Evolutionary conservation across 2,888 invertebrate genomes (phyloP).

Genomic region (Operophtera brumata): DNA sequence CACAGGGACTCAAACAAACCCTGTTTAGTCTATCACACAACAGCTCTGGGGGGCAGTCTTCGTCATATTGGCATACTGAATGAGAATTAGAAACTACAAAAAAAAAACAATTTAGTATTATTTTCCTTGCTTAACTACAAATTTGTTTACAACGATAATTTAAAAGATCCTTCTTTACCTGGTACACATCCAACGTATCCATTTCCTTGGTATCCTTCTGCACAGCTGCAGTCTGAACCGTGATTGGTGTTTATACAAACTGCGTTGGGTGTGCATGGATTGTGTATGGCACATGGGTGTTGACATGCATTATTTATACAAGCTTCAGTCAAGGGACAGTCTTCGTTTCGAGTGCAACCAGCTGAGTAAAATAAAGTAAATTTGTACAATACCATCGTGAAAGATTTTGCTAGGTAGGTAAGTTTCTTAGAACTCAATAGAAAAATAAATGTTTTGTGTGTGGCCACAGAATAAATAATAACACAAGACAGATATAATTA

Average conservation of each 20-base stretch:
- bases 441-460: not conserved
- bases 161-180: conserved; percentile 78
- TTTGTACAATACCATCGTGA: conserved; percentile 23
- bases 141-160: not conserved
- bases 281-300: conserved; percentile 91
- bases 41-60: conserved; percentile 93
- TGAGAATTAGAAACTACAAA: conserved; percentile 54
- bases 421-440: not conserved
- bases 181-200: conserved; percentile 90
- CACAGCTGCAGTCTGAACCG: conserved; percentile 91
- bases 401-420: not conserved
- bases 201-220: conserved; percentile 92
- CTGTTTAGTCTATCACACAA: conserved; percentile 92
- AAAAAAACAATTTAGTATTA: conserved; percentile 3
- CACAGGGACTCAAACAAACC: conserved; percentile 90
- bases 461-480: too few species aligned
- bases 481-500: too few species aligned
- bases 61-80: conserved; percentile 91
- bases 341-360: conserved; percentile 92
- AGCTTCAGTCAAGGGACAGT: conserved; percentile 91
- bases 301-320: conserved; percentile 92
- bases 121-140: not conserved
- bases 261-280: conserved; percentile 91
- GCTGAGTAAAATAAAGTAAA: conserved; percentile 80
- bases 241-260: conserved; percentile 94